These are phyloP conservation scores for Lycorma delicatula DNA, from an alignment of 1,140 invertebrate species.

Conservation along the genomic window DNA sequence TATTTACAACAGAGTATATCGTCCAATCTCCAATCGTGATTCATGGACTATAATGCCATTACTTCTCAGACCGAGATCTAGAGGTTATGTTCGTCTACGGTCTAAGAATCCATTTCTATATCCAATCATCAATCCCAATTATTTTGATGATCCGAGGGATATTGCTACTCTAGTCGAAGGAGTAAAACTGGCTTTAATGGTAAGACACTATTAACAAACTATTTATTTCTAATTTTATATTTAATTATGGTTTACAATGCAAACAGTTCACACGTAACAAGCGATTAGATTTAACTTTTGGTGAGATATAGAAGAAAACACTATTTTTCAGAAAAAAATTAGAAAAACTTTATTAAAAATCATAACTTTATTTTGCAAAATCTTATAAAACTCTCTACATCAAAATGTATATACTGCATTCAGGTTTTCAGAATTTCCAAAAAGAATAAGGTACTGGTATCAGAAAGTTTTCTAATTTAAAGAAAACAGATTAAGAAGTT, in stretches of 20 bases:
- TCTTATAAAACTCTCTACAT: neutral
- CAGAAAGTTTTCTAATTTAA: too few relatives aligned
- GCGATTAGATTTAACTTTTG: neutral
- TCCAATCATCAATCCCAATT: conserved; percentile 83
- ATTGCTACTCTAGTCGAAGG: conserved; percentile 71
- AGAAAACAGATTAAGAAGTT: too few relatives aligned
- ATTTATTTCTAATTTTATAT: neutral
- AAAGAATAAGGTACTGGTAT: too few relatives aligned
- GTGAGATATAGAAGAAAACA: too few relatives aligned
- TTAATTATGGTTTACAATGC: neutral
- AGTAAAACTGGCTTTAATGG: conserved; percentile 40
- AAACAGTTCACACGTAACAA: neutral
- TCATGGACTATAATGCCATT: conserved; percentile 78
- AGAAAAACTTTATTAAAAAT: neutral
- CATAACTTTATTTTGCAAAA: neutral
- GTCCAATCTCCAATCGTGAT: conserved; percentile 64
- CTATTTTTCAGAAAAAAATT: too few relatives aligned
- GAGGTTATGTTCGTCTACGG: conserved; percentile 59
- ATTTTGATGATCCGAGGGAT: conserved; percentile 68
- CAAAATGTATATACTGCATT: too few relatives aligned
- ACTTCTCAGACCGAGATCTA: conserved; percentile 66
- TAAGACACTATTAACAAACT: conserved; percentile 14
- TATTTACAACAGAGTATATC: conserved; percentile 67
- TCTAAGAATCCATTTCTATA: conserved; percentile 73
- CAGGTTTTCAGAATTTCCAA: too few relatives aligned